These are phyloP conservation scores for Charaxes varanes DNA, from an alignment of 1,140 invertebrate species.

Conservation along the genomic window DNA sequence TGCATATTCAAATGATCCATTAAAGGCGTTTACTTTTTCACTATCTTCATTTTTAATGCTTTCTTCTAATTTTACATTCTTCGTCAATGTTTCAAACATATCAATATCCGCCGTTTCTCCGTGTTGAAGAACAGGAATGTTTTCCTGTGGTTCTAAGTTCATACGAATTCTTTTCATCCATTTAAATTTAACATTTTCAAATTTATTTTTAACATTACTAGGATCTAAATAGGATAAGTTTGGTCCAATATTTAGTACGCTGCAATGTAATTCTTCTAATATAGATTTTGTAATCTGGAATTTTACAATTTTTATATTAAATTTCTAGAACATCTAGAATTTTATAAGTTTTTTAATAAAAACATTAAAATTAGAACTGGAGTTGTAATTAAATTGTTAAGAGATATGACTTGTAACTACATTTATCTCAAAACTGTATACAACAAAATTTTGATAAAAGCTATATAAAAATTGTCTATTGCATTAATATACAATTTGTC, in stretches of 20 bases:
- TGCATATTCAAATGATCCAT: not conserved
- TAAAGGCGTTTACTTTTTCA: not conserved
- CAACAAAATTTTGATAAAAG: no score
- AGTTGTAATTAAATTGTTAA: no score
- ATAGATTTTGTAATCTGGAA: conserved; percentile 42
- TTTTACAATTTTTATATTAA: conserved; percentile 1
- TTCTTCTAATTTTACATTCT: conserved; percentile 6
- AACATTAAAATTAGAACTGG: no score
- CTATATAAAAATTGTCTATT: no score
- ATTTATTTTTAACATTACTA: conserved; percentile 25
- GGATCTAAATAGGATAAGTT: conserved; percentile 33
- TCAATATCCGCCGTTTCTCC: conserved; percentile 32
- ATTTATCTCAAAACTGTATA: no score
- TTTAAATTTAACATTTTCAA: conserved; percentile 45
- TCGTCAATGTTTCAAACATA: conserved; percentile 20
- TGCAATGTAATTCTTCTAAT: conserved; percentile 32
- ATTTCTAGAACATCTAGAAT: conserved; percentile 1
- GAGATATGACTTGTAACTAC: no score
- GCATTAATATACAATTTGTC: no score
- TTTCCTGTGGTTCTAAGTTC: conserved; percentile 19
- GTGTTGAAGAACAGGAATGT: conserved; percentile 37
- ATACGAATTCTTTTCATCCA: conserved; percentile 40
- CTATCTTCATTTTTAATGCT: conserved; percentile 8
- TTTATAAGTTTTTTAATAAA: no score
- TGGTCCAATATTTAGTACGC: conserved; percentile 32